Evolutionary conservation across 2,888 invertebrate species (phyloP).

Genomic region (Odontocolon sp.): DNA sequence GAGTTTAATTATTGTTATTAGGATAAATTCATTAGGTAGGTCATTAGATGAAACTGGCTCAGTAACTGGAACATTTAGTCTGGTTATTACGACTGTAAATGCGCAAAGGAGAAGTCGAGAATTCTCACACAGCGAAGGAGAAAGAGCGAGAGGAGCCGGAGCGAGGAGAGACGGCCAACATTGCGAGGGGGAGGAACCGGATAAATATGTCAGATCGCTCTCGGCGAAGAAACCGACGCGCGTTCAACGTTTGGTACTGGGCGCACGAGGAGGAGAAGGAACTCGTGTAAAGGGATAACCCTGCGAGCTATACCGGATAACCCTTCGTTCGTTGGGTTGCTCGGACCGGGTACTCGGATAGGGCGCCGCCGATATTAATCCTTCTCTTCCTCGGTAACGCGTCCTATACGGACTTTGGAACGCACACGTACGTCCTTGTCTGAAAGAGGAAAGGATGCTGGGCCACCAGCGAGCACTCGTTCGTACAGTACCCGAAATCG

Average conservation of each 20-base stretch:
- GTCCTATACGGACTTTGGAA: background rate
- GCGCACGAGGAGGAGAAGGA: conserved; percentile 51
- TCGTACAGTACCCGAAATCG: conserved; percentile 46
- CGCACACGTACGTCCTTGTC: conserved; percentile 4
- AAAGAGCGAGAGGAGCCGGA: background rate
- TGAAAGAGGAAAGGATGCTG: conserved; percentile 22
- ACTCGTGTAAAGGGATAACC: conserved; percentile 71
- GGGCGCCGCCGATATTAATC: conserved; percentile 62
- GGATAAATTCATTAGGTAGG: too few relatives aligned
- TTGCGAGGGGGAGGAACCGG: conserved; percentile 67
- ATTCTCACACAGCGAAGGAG: background rate
- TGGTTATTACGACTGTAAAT: too few relatives aligned
- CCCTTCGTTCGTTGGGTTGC: conserved; percentile 52
- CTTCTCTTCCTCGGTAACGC: conserved; percentile 62
- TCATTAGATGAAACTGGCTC: too few relatives aligned
- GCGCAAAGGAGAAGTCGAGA: background rate
- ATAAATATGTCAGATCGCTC: conserved; percentile 72
- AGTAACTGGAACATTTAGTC: too few relatives aligned
- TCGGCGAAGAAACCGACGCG: conserved; percentile 60
- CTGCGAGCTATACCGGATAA: conserved; percentile 68
- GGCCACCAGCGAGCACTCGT: conserved; percentile 37
- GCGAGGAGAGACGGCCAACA: conserved; percentile 63
- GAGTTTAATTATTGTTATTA: too few relatives aligned
- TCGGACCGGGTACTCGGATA: conserved; percentile 16
- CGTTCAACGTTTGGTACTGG: conserved; percentile 11